Conservation (phyloP, 2,888 invertebrate species). For the Melinopterus prodromus region DNA sequence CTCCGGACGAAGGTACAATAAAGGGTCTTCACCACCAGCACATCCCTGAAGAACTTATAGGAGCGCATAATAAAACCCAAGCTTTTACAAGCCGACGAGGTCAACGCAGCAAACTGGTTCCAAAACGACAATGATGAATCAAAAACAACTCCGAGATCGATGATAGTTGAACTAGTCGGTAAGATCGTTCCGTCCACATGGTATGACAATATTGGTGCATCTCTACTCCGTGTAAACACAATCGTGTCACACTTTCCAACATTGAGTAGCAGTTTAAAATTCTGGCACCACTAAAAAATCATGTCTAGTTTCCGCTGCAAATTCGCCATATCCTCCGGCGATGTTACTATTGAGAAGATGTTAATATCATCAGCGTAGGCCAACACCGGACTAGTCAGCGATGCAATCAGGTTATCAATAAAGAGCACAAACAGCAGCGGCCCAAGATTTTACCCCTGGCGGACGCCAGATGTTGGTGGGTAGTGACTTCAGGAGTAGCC, state of each 20-base stretch:
- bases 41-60: not conserved
- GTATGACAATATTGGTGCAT: not conserved
- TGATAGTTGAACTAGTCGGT: not conserved
- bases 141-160: constrained; percentile 8
- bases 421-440: constrained; percentile 5
- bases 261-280: not conserved
- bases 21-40: not conserved
- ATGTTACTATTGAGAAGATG: not conserved
- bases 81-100: not conserved
- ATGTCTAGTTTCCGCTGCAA: not conserved
- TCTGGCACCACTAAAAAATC: not conserved
- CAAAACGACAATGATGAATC: not conserved
- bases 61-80: not conserved
- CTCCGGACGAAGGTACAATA: not conserved
- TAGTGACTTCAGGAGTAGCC: not conserved
- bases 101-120: not conserved
- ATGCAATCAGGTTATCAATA: not conserved
- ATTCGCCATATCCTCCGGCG: not conserved
- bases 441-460: constrained; percentile 17
- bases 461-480: not conserved
- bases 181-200: not conserved
- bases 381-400: not conserved
- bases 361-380: constrained; percentile 9
- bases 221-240: not conserved
- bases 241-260: not conserved